These are phyloP conservation scores for Eulithis prunata DNA, from an alignment of 2,888 invertebrate genomes.

Conservation along the genomic window DNA sequence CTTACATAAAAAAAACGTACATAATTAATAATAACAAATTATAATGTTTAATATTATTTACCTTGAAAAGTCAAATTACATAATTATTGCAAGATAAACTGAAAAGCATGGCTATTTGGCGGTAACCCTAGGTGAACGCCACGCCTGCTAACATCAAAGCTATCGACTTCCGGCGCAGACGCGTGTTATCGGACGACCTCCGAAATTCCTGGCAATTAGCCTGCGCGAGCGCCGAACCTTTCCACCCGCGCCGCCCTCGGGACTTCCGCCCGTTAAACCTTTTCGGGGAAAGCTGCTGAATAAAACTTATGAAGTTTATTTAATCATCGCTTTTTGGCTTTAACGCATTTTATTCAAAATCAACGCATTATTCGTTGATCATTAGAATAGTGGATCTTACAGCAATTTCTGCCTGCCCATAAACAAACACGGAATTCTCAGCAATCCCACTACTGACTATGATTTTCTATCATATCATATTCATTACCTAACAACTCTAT, in stretches of 20 bases:
- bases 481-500: too few species aligned
- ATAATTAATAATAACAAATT: too few species aligned
- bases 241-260: conserved; percentile 54
- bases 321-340: conserved; percentile 4
- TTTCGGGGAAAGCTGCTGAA: conserved; percentile 27
- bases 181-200: conserved; percentile 80
- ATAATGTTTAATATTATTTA: too few species aligned
- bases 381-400: too few species aligned
- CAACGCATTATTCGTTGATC: too few species aligned
- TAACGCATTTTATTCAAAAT: not conserved
- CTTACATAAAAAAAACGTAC: too few species aligned
- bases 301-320: conserved; percentile 11
- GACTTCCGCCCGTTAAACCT: conserved; percentile 48
- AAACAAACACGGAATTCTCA: too few species aligned
- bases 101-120: conserved; percentile 49
- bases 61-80: too few species aligned
- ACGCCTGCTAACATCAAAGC: conserved; percentile 78
- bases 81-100: not conserved
- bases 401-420: too few species aligned
- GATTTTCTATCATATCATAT: too few species aligned
- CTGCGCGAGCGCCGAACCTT: conserved; percentile 62
- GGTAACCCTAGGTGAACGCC: conserved; percentile 54
- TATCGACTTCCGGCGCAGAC: conserved; percentile 79
- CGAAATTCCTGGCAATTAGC: conserved; percentile 80
- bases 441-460: too few species aligned